Evolutionary conservation across 2,888 invertebrate genomes (phyloP).

Genomic region (Drosophila kokeensis): DNA sequence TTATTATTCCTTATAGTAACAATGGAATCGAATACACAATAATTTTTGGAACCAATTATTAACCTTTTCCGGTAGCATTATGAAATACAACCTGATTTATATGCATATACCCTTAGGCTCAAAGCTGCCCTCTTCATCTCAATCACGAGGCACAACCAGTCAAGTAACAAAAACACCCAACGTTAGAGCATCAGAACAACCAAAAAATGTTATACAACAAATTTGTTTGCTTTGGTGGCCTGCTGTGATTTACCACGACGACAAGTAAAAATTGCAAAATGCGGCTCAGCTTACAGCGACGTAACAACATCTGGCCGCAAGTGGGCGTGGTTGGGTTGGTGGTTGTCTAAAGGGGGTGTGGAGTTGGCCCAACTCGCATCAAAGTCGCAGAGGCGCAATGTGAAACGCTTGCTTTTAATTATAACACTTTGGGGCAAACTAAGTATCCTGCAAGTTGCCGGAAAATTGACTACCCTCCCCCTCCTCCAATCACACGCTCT

Average conservation of each 20-base stretch:
- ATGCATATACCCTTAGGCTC: rapidly evolving
- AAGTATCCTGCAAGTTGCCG: constrained; percentile 62
- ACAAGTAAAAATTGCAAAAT: constrained; percentile 61
- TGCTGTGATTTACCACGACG: constrained; percentile 66
- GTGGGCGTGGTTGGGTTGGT: not conserved
- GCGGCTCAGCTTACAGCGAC: constrained; percentile 54
- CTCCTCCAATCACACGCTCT: not conserved
- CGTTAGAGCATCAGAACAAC: constrained; percentile 1
- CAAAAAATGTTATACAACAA: constrained; percentile 37
- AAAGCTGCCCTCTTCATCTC: not conserved
- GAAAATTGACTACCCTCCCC: constrained; percentile 25
- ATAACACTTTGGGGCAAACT: constrained; percentile 64
- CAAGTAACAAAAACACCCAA: not conserved
- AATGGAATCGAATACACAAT: not conserved
- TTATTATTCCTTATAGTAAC: not conserved
- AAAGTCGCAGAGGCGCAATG: constrained; percentile 19
- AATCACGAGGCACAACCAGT: not conserved
- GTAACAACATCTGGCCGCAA: constrained; percentile 26
- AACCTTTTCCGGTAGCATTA: rapidly evolving
- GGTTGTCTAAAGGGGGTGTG: constrained; percentile 11
- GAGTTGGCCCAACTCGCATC: constrained; percentile 19
- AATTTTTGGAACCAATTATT: not conserved
- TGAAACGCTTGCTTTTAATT: constrained; percentile 63
- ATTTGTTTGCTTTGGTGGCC: constrained; percentile 47
- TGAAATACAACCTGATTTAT: not conserved